Percentiles rank a stretch among this genome's conserved stretches.
Conservation (phyloP, 2,113 vertebrate species). For the Pteropus alecto region DNA sequence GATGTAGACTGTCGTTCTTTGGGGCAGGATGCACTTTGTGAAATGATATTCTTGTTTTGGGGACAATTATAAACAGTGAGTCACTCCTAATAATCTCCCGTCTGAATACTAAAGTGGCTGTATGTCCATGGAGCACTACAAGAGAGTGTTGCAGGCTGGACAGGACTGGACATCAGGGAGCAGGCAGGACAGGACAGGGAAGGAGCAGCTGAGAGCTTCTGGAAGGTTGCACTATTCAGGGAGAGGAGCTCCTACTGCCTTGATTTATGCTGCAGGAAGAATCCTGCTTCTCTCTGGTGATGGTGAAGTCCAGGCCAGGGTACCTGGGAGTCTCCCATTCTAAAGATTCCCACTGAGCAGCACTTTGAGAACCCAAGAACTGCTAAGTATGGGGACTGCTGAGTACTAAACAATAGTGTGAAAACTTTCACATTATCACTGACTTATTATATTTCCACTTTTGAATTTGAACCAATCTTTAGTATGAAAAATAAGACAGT, state of each 20-base stretch:
- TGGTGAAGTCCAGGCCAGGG: background rate
- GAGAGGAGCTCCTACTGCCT: background rate
- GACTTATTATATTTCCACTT: background rate
- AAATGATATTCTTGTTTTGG: background rate
- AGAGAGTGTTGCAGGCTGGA: background rate
- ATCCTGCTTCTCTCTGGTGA: background rate
- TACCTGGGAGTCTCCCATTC: background rate
- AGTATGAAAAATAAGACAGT: background rate
- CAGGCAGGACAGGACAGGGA: too few relatives aligned
- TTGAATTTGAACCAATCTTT: background rate
- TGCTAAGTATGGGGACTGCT: background rate
- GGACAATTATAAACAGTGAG: background rate
- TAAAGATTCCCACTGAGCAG: background rate
- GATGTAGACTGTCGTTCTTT: background rate
- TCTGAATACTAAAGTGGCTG: background rate
- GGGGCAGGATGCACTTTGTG: background rate
- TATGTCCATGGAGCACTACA: background rate
- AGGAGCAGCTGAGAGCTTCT: too few relatives aligned
- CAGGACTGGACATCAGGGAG: background rate
- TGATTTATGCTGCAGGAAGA: background rate
- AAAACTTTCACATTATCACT: background rate
- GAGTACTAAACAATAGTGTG: background rate
- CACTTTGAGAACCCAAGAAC: background rate
- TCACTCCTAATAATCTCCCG: background rate
- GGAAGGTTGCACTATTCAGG: fast-evolving